Conservation (phyloP, 2,888 invertebrate species). For the Pocota personata region DNA sequence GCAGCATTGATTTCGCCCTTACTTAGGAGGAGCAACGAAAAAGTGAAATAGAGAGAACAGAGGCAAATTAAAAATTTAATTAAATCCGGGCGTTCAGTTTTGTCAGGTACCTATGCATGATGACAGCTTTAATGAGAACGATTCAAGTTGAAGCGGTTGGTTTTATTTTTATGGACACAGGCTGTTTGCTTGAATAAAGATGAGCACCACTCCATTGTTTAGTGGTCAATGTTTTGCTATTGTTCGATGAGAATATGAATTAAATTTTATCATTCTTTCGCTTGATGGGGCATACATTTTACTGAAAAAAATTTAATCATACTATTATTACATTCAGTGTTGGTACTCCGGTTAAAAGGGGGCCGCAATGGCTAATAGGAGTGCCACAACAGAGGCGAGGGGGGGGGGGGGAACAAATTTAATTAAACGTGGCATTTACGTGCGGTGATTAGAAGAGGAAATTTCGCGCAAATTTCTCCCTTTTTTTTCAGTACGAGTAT, state of each 20-base stretch:
- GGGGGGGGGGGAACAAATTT: slow-evolving; percentile 40
- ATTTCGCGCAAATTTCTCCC: background rate
- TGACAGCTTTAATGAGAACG: background rate
- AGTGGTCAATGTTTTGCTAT: slow-evolving; percentile 19
- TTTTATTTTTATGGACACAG: slow-evolving; percentile 16
- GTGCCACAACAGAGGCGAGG: background rate
- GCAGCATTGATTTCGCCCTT: slow-evolving; percentile 21
- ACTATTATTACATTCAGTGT: slow-evolving; percentile 24
- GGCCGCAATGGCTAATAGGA: background rate
- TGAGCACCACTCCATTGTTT: slow-evolving; percentile 35
- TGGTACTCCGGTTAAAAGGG: background rate
- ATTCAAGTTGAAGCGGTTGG: background rate
- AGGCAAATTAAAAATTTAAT: slow-evolving; percentile 60
- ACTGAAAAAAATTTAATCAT: slow-evolving; percentile 44
- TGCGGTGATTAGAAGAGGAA: slow-evolving; percentile 43
- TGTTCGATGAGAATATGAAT: slow-evolving; percentile 50
- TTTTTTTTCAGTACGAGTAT: background rate
- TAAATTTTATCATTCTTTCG: slow-evolving; percentile 60
- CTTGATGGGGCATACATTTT: slow-evolving; percentile 40
- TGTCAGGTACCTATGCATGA: background rate
- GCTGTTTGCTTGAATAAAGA: slow-evolving; percentile 7
- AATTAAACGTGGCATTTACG: slow-evolving; percentile 62
- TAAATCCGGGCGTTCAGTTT: slow-evolving; percentile 23
- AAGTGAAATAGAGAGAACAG: slow-evolving; percentile 28
- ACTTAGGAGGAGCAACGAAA: background rate